Percentiles rank a stretch among this genome's conserved stretches.
These are phyloP conservation scores for Branchellion lobata DNA, from an alignment of 2,888 invertebrate species.

Conservation along the genomic window DNA sequence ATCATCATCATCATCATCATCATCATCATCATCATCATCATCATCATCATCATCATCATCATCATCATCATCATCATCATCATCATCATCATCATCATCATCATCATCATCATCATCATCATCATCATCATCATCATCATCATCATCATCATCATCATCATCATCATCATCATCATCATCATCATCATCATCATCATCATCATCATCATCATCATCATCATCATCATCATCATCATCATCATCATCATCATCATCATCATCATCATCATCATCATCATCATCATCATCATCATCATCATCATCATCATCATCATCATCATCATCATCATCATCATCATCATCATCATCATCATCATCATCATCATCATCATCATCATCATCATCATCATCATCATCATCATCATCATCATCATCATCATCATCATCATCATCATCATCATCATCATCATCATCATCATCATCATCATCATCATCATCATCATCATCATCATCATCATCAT, in stretches of 20 bases:
- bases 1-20: conserved; percentile 18
- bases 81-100: conserved; percentile 5
- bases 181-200: too few relatives aligned
- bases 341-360: conserved; percentile 12
- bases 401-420: conserved; percentile 12
- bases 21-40: conserved; percentile 17
- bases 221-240: too few relatives aligned
- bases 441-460: conserved; percentile 15
- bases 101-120: not conserved
- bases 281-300: conserved; percentile 31
- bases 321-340: conserved; percentile 12
- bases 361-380: conserved; percentile 11
- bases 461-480: conserved; percentile 12
- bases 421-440: conserved; percentile 11
- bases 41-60: conserved; percentile 16
- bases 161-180: too few relatives aligned
- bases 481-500: conserved; percentile 11
- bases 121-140: not conserved
- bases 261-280: not conserved
- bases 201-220: too few relatives aligned
- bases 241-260: not conserved
- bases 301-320: conserved; percentile 26
- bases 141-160: too few relatives aligned
- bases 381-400: conserved; percentile 15
- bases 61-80: conserved; percentile 14